A percentile compares a stretch with the other conserved stretches of the same genome.
phyloP scores from a whole-genome alignment of 2,888 invertebrate genomes.

The Meliscaeva auricollis region DNA sequence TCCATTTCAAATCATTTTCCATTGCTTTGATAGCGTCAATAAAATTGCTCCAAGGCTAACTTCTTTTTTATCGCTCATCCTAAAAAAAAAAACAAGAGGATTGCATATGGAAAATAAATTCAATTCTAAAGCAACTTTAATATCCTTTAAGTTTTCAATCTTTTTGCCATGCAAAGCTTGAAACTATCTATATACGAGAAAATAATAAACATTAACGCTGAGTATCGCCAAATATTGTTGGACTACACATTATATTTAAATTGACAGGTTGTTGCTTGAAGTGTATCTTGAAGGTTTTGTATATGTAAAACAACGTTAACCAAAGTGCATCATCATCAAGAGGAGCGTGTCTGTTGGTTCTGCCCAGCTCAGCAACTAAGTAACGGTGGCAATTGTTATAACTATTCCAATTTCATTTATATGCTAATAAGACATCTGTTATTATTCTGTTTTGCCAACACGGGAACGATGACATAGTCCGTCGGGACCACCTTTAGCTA shows the following conservation, averaged over 20 bases:
- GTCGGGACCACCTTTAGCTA: constrained; percentile 11
- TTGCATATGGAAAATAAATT: constrained; percentile 14
- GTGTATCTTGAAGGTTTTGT: constrained; percentile 4
- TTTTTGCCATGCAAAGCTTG: neutral
- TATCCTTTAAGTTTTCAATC: constrained; percentile 9
- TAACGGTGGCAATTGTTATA: constrained; percentile 76
- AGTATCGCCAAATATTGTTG: constrained; percentile 37
- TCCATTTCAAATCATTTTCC: constrained; percentile 36
- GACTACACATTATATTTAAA: constrained; percentile 60
- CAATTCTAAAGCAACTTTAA: constrained; percentile 16
- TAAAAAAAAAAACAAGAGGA: neutral
- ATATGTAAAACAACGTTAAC: constrained; percentile 47
- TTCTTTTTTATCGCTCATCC: neutral
- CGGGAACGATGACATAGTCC: constrained; percentile 18
- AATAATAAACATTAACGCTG: constrained; percentile 63
- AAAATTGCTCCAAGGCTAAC: constrained; percentile 5
- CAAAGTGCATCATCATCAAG: constrained; percentile 60
- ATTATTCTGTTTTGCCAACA: constrained; percentile 78
- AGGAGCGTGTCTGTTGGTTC: constrained; percentile 43
- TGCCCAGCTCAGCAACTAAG: constrained; percentile 33
- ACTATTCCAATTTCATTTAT: constrained; percentile 79
- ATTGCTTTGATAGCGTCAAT: constrained; percentile 38
- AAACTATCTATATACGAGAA: neutral
- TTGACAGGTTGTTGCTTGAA: constrained; percentile 67
- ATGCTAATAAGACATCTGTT: constrained; percentile 80